A percentile compares a stretch with the other conserved stretches of the same genome.
phyloP scores from a whole-genome alignment of 1,140 invertebrate species.

The Hycleus phaleratus region DNA sequence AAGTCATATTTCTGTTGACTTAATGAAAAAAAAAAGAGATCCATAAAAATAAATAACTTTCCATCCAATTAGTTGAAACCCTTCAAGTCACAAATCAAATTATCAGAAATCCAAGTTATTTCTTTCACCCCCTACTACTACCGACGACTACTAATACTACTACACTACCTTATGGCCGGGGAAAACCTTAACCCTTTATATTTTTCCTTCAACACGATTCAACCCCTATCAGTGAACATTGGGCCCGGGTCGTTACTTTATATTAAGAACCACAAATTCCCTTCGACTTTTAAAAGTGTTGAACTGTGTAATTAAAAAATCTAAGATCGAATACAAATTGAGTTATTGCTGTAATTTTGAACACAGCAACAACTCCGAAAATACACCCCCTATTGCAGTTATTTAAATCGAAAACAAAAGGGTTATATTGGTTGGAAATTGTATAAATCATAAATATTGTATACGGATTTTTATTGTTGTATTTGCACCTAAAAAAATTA shows the following conservation, averaged over 20 bases:
- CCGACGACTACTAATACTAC: too few relatives aligned
- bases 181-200: neutral
- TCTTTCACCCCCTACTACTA: too few relatives aligned
- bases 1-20: too few relatives aligned
- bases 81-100: constrained; percentile 23
- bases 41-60: constrained; percentile 15
- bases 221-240: constrained; percentile 8
- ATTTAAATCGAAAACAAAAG: too few relatives aligned
- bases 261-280: neutral
- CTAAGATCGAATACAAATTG: constrained; percentile 32
- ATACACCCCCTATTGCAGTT: too few relatives aligned
- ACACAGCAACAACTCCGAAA: neutral
- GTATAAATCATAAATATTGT: too few relatives aligned
- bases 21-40: too few relatives aligned
- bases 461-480: too few relatives aligned
- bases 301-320: constrained; percentile 30
- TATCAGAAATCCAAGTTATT: constrained; percentile 11
- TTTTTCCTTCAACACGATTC: neutral
- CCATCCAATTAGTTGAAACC: constrained; percentile 20
- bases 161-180: too few relatives aligned
- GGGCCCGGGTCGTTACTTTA: neutral
- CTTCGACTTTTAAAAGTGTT: constrained; percentile 18
- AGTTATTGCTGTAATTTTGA: constrained; percentile 30
- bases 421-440: too few relatives aligned
- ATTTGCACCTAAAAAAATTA: too few relatives aligned